Percentiles rank a stretch among this genome's conserved stretches.
These are phyloP conservation scores for Eidolon dupreanum DNA, from an alignment of 2,797 vertebrate species.

Conservation along the genomic window DNA sequence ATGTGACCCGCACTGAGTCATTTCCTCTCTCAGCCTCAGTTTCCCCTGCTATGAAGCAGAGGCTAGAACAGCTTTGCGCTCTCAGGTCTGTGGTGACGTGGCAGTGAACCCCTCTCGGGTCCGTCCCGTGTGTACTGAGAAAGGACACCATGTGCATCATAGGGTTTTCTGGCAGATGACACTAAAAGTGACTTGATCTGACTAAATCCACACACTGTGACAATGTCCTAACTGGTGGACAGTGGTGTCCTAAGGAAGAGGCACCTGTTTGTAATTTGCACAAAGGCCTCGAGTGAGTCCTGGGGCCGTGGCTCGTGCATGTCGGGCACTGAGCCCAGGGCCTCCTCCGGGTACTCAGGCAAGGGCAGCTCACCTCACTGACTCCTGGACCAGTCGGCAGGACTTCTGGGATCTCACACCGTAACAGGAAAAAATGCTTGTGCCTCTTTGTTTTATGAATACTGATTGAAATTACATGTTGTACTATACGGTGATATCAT, in stretches of 20 bases:
- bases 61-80: background rate
- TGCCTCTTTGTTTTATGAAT: background rate
- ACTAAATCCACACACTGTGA: fast-evolving
- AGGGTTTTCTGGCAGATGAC: background rate
- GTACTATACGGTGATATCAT: too few relatives aligned
- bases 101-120: background rate
- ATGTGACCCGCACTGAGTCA: background rate
- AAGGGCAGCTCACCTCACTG: background rate
- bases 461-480: background rate
- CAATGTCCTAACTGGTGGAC: fast-evolving
- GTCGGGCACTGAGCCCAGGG: background rate
- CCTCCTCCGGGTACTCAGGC: background rate
- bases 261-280: background rate
- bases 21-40: background rate
- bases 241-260: background rate
- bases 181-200: background rate
- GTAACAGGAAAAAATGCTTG: background rate
- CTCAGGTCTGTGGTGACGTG: background rate
- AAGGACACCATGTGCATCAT: background rate
- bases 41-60: background rate
- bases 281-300: background rate
- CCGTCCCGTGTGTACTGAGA: fast-evolving
- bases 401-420: background rate
- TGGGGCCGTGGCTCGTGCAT: fast-evolving
- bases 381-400: background rate